Conservation (phyloP, 2,113 vertebrate genomes). For the Myrmecophaga tridactyla region DNA sequence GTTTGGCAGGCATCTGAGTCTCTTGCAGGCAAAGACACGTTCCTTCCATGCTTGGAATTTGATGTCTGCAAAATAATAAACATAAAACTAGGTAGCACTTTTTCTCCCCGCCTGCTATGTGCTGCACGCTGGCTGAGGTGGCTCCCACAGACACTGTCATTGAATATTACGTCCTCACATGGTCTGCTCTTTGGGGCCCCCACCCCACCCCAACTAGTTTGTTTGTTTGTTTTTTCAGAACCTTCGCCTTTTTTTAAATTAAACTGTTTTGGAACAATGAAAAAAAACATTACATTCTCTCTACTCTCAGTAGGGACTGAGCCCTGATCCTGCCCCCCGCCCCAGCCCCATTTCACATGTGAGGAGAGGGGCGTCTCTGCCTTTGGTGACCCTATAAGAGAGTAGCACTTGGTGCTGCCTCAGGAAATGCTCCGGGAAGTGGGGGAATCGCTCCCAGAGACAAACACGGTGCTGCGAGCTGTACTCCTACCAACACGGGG, state of each 20-base stretch:
- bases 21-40: conserved; percentile 38
- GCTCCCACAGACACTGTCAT: background rate
- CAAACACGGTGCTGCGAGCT: background rate
- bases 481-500: conserved; percentile 22
- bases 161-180: no score
- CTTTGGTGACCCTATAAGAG: conserved; percentile 15
- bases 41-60: background rate
- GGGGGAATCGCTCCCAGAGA: conserved; percentile 48
- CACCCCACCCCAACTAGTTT: no score
- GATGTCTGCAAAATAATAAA: background rate
- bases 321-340: no score
- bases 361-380: background rate
- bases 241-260: no score
- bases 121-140: background rate
- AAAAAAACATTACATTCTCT: background rate
- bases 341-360: background rate
- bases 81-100: background rate
- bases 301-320: background rate
- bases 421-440: background rate
- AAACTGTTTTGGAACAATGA: no score
- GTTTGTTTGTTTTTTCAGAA: no score
- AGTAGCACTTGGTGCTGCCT: background rate
- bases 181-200: background rate
- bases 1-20: background rate
- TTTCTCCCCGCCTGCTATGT: background rate